These are phyloP conservation scores for Corticium candelabrum DNA, from an alignment of 37 sponge, comb jelly and placozoan species.

Conservation along the genomic window DNA sequence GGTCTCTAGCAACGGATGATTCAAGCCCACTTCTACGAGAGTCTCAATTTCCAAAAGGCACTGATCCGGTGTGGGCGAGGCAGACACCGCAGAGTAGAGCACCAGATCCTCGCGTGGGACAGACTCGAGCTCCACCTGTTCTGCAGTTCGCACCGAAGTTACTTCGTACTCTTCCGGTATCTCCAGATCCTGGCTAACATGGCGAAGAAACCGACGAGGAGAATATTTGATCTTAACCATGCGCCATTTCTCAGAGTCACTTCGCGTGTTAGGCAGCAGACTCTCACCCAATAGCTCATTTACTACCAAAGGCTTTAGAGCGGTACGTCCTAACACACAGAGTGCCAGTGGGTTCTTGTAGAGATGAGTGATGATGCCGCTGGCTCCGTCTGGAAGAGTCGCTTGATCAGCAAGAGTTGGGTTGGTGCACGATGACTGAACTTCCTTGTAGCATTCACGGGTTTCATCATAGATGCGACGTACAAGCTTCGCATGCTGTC, in stretches of 20 bases:
- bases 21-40: constrained; percentile 52
- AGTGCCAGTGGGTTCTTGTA: constrained; percentile 22
- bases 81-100: neutral
- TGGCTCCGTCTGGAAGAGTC: neutral
- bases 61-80: neutral
- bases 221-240: constrained; percentile 66
- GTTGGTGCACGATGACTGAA: neutral
- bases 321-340: constrained; percentile 67
- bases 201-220: constrained; percentile 33
- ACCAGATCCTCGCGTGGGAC: neutral
- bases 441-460: neutral
- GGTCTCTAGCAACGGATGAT: constrained; percentile 58
- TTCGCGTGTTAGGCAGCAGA: constrained; percentile 36
- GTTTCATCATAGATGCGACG: neutral
- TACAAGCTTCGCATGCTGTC: neutral
- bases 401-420: neutral
- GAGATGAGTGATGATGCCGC: neutral
- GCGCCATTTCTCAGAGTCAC: constrained; percentile 47
- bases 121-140: neutral
- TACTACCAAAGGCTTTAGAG: constrained; percentile 36
- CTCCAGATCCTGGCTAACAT: constrained; percentile 16
- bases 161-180: neutral
- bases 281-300: constrained; percentile 74
- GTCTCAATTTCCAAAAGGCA: constrained; percentile 1
- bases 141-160: neutral